A percentile compares a stretch with the other conserved stretches of the same genome.
phyloP scores from a whole-genome alignment of 2,797 vertebrate genomes.

The Astyanax mexicanus region DNA sequence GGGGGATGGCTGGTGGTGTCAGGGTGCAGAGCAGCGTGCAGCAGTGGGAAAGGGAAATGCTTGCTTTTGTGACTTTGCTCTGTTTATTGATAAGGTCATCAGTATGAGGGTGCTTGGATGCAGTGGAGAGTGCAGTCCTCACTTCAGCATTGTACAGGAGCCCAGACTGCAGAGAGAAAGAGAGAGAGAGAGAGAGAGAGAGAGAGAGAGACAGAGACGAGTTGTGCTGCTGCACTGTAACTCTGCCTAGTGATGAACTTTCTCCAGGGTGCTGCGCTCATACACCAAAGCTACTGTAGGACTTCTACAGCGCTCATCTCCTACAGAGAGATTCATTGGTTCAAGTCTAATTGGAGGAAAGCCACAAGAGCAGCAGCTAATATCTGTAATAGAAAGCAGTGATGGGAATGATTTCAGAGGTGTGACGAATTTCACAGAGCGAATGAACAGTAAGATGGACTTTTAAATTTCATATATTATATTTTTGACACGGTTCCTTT shows the following conservation, averaged over 20 bases:
- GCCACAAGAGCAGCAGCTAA: background rate
- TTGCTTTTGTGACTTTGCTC: constrained; percentile 71
- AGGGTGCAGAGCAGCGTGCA: constrained; percentile 34
- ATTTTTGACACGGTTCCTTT: background rate
- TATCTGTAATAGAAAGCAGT: background rate
- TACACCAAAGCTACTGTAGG: constrained; percentile 62
- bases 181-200: constrained; percentile 38
- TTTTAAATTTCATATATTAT: background rate
- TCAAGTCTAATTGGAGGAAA: background rate
- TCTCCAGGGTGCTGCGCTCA: constrained; percentile 66
- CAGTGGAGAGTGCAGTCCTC: constrained; percentile 56
- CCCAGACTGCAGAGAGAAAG: constrained; percentile 67
- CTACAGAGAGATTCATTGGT: constrained; percentile 49
- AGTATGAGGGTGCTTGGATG: constrained; percentile 66
- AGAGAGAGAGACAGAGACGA: constrained; percentile 56
- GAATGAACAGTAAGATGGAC: background rate
- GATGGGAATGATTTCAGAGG: background rate
- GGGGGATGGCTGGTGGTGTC: background rate
- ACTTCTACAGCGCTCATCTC: constrained; percentile 37
- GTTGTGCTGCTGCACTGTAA: constrained; percentile 72
- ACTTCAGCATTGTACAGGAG: constrained; percentile 64
- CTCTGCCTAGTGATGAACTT: constrained; percentile 81
- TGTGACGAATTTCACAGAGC: background rate
- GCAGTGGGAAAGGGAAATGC: constrained; percentile 48
- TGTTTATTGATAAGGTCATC: constrained; percentile 78